These are phyloP conservation scores for Alca torda DNA, from an alignment of 2,797 vertebrate genomes.

Conservation along the genomic window DNA sequence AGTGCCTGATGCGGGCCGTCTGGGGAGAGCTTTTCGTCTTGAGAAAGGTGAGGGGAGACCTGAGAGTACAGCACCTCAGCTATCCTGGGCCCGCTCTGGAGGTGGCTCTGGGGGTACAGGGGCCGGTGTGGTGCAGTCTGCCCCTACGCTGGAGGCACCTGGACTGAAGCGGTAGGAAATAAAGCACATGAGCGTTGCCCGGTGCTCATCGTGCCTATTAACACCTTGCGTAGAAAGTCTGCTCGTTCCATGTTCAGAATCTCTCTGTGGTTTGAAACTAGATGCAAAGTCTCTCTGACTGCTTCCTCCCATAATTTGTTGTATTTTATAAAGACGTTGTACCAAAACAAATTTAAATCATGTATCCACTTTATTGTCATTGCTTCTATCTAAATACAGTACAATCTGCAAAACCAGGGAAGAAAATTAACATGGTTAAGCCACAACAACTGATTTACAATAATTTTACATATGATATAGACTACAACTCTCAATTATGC, in stretches of 20 bases:
- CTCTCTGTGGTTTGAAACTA: not conserved
- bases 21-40: fast-evolving
- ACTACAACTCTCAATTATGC: not conserved
- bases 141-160: not conserved
- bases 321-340: not conserved
- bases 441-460: not conserved
- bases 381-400: not conserved
- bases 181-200: not conserved
- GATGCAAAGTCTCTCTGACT: not conserved
- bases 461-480: fast-evolving
- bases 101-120: no score
- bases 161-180: not conserved
- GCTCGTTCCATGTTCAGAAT: not conserved
- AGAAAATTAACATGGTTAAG: not conserved
- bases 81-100: not conserved
- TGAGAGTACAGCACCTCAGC: not conserved
- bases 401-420: not conserved
- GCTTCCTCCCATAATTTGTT: not conserved
- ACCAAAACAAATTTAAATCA: not conserved
- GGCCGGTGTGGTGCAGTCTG: not conserved
- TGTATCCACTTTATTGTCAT: not conserved
- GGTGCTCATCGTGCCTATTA: not conserved
- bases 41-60: not conserved
- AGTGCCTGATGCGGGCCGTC: fast-evolving
- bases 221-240: fast-evolving